Evolutionary conservation across 2,888 invertebrate species (phyloP).

Genomic region (Caenorhabditis parvicauda): DNA sequence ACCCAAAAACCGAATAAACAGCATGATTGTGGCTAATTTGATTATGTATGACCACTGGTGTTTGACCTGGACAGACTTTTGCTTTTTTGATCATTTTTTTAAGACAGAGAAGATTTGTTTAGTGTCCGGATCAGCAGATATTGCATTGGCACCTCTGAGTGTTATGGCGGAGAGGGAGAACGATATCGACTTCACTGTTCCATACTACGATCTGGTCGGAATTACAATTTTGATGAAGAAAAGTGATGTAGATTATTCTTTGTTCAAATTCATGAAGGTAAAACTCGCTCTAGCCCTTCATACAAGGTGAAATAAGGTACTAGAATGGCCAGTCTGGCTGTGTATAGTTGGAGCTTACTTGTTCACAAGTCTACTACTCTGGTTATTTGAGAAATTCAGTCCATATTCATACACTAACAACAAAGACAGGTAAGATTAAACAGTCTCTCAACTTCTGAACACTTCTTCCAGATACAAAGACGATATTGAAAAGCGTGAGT

Average conservation of each 20-base stretch:
- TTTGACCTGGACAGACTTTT: too few species aligned
- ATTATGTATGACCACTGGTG: too few species aligned
- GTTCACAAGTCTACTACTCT: slow-evolving; percentile 89
- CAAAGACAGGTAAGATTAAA: slow-evolving; percentile 54
- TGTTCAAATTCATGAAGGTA: slow-evolving; percentile 94
- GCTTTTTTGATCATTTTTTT: not conserved
- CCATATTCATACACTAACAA: slow-evolving; percentile 94
- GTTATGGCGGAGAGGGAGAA: slow-evolving; percentile 96
- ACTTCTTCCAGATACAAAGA: slow-evolving; percentile 69
- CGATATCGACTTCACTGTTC: slow-evolving; percentile 92
- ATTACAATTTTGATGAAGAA: slow-evolving; percentile 92
- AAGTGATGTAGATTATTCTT: slow-evolving; percentile 82
- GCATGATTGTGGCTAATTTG: too few species aligned
- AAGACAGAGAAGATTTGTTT: not conserved
- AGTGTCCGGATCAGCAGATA: slow-evolving; percentile 73
- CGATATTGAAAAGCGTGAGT: slow-evolving; percentile 76
- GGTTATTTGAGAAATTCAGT: slow-evolving; percentile 93
- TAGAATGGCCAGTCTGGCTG: slow-evolving; percentile 93
- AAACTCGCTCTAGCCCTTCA: not conserved
- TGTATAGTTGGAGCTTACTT: slow-evolving; percentile 92
- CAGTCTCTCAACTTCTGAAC: not conserved
- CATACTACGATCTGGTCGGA: slow-evolving; percentile 95
- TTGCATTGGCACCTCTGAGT: slow-evolving; percentile 86
- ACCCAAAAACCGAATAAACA: too few species aligned
- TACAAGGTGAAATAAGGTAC: slow-evolving; percentile 45